Evolutionary conservation across 2,888 invertebrate species (phyloP).

Genomic region (Helleia helle): DNA sequence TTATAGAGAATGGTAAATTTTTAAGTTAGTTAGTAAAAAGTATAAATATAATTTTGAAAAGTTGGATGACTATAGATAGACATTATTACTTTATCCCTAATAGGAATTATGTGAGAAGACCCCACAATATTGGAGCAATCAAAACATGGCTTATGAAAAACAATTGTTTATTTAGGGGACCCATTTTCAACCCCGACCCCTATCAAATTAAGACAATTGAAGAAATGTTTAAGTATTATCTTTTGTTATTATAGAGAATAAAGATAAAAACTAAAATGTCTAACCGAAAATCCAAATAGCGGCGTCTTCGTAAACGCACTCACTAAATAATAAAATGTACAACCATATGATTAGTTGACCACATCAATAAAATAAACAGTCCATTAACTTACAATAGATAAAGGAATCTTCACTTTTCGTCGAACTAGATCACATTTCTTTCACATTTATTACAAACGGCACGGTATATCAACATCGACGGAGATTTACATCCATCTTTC

Average conservation of each 20-base stretch:
- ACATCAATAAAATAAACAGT: not conserved
- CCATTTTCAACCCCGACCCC: too few relatives aligned
- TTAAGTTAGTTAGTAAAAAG: too few relatives aligned
- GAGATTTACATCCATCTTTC: conserved; percentile 52
- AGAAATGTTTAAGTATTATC: not conserved
- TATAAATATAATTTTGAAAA: too few relatives aligned
- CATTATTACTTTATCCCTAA: too few relatives aligned
- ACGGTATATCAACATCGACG: conserved; percentile 39
- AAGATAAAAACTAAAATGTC: not conserved
- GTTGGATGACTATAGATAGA: too few relatives aligned
- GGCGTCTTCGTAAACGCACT: not conserved
- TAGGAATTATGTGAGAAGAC: too few relatives aligned
- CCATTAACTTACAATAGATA: conserved; percentile 29
- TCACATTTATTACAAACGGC: conserved; percentile 35
- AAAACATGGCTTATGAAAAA: too few relatives aligned
- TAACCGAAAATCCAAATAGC: too few relatives aligned
- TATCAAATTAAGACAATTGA: too few relatives aligned
- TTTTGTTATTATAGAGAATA: not conserved
- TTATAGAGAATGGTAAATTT: too few relatives aligned
- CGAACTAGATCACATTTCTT: conserved; percentile 54
- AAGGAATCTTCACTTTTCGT: conserved; percentile 33
- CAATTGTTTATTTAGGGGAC: too few relatives aligned
- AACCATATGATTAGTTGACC: conserved; percentile 10
- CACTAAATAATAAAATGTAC: not conserved
- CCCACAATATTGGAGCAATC: too few relatives aligned